Evolutionary conservation across 1,140 invertebrate species (phyloP).

Genomic region (Apis mellifera): DNA sequence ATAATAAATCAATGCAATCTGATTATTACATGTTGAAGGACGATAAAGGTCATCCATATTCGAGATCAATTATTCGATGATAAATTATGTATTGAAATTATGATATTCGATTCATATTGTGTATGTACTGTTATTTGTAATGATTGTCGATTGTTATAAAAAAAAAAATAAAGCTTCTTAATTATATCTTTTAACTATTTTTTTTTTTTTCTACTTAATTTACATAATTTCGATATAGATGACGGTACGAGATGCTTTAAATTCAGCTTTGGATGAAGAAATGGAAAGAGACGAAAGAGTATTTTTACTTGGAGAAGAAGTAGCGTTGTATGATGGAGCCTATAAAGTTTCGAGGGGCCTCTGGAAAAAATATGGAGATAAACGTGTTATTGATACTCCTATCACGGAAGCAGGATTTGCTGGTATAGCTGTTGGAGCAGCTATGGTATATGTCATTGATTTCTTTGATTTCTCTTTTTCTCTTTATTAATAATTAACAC

Average conservation of each 20-base stretch:
- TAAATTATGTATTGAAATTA: neutral
- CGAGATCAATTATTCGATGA: neutral
- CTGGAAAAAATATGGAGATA: slow-evolving; percentile 99
- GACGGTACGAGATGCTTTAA: slow-evolving; percentile 98
- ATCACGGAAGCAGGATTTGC: slow-evolving; percentile 99
- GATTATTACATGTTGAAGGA: slow-evolving; percentile 61
- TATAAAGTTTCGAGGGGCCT: slow-evolving; percentile 98
- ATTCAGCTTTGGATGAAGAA: slow-evolving; percentile 98
- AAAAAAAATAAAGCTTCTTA: neutral
- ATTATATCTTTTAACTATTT: neutral
- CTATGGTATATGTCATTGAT: slow-evolving; percentile 86
- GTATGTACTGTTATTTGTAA: neutral
- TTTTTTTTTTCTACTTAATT: neutral
- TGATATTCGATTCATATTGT: neutral
- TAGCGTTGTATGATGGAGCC: slow-evolving; percentile 98
- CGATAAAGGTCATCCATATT: slow-evolving; percentile 69
- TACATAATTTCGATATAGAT: slow-evolving; percentile 82
- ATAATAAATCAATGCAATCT: slow-evolving; percentile 34
- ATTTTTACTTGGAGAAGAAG: slow-evolving; percentile 98
- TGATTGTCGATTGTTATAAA: neutral
- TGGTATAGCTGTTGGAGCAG: slow-evolving; percentile 97
- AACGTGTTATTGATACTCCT: slow-evolving; percentile 98
- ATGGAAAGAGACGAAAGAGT: slow-evolving; percentile 97
- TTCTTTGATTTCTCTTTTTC: neutral
- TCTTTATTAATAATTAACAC: neutral